Evolutionary conservation across 2,888 invertebrate species (phyloP).

Genomic region (Caenorhabditis sp.): DNA sequence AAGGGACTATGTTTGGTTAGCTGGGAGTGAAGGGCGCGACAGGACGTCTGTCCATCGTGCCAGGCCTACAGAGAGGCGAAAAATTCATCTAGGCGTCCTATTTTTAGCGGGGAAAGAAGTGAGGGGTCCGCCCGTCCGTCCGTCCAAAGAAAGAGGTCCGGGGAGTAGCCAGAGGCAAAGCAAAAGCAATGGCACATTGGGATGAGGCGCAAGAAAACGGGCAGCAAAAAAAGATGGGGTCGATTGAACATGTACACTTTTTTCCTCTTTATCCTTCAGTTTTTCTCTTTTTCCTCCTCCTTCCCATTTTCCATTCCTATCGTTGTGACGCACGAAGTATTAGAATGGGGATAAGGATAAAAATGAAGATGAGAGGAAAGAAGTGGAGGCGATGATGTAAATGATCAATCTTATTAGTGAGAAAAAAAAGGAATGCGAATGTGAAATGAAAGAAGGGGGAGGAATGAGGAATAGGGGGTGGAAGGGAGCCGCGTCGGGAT

Average conservation of each 20-base stretch:
- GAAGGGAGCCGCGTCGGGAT: not conserved
- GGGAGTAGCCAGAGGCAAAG: conserved; percentile 15
- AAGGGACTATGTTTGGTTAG: conserved; percentile 44
- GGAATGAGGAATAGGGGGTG: no score
- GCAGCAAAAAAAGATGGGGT: conserved; percentile 41
- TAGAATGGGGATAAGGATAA: conserved; percentile 16
- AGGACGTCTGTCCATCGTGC: not conserved
- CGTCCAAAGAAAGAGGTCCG: conserved; percentile 8
- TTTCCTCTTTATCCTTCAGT: conserved; percentile 42
- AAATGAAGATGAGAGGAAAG: conserved; percentile 6
- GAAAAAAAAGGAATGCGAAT: not conserved
- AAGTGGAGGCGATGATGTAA: conserved; percentile 44
- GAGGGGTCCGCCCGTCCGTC: no score
- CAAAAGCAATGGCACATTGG: conserved; percentile 44
- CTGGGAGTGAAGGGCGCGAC: conserved; percentile 37
- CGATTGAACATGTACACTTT: conserved; percentile 61
- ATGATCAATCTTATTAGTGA: conserved; percentile 57
- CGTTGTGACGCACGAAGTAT: conserved; percentile 35
- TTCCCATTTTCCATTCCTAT: conserved; percentile 11
- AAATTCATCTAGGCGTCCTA: not conserved
- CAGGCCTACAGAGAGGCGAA: not conserved
- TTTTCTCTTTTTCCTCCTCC: conserved; percentile 25
- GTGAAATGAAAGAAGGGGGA: no score
- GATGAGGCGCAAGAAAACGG: conserved; percentile 39
- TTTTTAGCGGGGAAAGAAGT: conserved; percentile 10